Evolutionary conservation across 1,140 invertebrate species (phyloP).

Genomic region (Stenopsyche tienmushanensis): DNA sequence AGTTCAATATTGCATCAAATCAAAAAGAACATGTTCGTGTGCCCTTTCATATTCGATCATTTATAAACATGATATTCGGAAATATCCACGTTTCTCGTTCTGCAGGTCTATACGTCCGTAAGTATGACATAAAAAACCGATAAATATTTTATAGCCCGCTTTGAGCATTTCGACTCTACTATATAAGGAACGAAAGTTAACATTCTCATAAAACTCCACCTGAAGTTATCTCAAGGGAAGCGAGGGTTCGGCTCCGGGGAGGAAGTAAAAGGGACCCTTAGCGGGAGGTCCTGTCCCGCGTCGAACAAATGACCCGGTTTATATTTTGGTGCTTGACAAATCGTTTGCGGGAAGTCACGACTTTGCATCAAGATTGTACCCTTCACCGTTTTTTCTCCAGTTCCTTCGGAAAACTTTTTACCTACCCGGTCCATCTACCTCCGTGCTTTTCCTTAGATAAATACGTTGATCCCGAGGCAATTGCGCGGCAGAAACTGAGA

Average conservation of each 20-base stretch:
- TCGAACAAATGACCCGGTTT: constrained; percentile 42
- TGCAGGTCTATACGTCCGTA: constrained; percentile 2
- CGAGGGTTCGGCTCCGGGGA: neutral
- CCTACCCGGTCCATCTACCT: constrained; percentile 1
- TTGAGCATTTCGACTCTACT: constrained; percentile 14
- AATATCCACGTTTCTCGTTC: no score
- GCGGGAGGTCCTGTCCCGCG: constrained; percentile 27
- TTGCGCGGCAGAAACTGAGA: constrained; percentile 21
- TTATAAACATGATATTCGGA: neutral
- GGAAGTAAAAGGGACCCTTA: constrained; percentile 16
- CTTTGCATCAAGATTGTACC: constrained; percentile 41
- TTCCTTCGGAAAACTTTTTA: constrained; percentile 6
- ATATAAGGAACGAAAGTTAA: constrained; percentile 19
- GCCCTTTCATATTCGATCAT: neutral
- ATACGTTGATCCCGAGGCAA: constrained; percentile 25
- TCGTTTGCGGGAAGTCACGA: constrained; percentile 41
- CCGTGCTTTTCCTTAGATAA: constrained; percentile 14
- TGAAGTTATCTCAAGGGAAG: constrained; percentile 17
- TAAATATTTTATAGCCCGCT: constrained; percentile 34
- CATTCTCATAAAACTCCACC: constrained; percentile 30
- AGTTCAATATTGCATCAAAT: no score
- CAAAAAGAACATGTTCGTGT: neutral
- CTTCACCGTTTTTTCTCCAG: constrained; percentile 9
- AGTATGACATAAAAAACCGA: constrained; percentile 34
- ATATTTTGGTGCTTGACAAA: constrained; percentile 41